Evolutionary conservation across 2,797 vertebrate species (phyloP).

Genomic region (Micropoecilia bifurca): DNA sequence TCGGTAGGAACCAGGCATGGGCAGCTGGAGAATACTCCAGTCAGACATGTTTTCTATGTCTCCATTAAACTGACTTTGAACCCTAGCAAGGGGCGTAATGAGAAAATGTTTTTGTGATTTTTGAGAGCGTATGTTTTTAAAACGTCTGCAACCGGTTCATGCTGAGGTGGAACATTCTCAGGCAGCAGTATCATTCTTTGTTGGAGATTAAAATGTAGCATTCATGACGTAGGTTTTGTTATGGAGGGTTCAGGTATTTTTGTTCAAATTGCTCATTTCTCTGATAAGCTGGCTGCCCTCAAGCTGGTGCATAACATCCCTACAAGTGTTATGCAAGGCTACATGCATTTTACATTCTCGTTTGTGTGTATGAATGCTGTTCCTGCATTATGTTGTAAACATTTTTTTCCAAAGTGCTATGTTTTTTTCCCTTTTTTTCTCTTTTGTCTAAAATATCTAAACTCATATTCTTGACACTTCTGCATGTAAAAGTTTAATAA

Average conservation of each 20-base stretch:
- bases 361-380: conserved; percentile 4
- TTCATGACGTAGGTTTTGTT: not conserved
- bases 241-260: not conserved
- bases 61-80: not conserved
- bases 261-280: not conserved
- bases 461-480: conserved; percentile 28
- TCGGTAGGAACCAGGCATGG: not conserved
- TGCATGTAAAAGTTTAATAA: conserved; percentile 64
- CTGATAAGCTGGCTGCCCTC: not conserved
- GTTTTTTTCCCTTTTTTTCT: conserved; percentile 9
- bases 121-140: not conserved
- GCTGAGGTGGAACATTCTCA: not conserved
- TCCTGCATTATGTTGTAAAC: not conserved
- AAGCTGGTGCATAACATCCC: not conserved
- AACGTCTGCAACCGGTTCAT: not conserved
- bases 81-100: not conserved
- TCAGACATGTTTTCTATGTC: not conserved
- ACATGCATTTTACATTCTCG: not conserved
- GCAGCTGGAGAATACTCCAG: not conserved
- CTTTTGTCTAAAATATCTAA: conserved; percentile 11
- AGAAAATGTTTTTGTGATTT: not conserved
- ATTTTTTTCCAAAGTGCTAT: conserved; percentile 1
- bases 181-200: not conserved
- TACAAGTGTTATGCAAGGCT: not conserved
- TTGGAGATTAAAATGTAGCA: not conserved